phyloP scores from a whole-genome alignment of 2,888 invertebrate species.

The Hipparchia sbordonii region DNA sequence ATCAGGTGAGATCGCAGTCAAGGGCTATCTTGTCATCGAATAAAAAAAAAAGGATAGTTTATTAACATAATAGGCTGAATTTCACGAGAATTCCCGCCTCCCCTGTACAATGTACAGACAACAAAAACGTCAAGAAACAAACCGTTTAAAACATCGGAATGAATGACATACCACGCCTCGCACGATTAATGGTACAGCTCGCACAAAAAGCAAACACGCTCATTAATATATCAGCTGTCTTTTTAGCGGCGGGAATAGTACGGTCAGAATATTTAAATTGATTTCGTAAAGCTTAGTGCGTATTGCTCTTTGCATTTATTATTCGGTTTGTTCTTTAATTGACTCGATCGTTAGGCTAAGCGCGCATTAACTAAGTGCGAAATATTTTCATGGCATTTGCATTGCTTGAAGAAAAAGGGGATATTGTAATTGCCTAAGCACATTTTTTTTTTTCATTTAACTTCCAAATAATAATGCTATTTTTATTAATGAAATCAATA shows the following conservation, averaged over 20 bases:
- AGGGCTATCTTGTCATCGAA: too few species aligned
- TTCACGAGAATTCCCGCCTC: conserved; percentile 61
- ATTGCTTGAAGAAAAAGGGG: too few species aligned
- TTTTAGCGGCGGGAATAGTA: conserved; percentile 70
- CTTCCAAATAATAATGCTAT: too few species aligned
- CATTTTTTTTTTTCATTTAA: too few species aligned
- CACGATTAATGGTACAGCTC: conserved; percentile 77
- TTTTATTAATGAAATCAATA: too few species aligned
- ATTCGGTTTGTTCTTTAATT: neutral
- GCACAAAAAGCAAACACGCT: conserved; percentile 79
- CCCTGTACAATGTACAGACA: conserved; percentile 71
- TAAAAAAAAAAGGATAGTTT: too few species aligned
- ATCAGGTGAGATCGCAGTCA: too few species aligned
- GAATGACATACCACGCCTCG: conserved; percentile 82
- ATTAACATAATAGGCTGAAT: neutral
- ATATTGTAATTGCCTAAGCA: too few species aligned
- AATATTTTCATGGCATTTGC: too few species aligned
- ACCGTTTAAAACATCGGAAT: conserved; percentile 82
- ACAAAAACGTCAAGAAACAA: conserved; percentile 73
- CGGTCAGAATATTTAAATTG: conserved; percentile 55
- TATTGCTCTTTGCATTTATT: conserved; percentile 20
- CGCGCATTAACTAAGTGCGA: neutral
- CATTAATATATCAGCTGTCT: conserved; percentile 83
- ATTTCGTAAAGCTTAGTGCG: conserved; percentile 38
- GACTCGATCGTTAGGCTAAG: neutral